Evolutionary conservation across 2,797 vertebrate species (phyloP).

Genomic region (Hirundo rustica): DNA sequence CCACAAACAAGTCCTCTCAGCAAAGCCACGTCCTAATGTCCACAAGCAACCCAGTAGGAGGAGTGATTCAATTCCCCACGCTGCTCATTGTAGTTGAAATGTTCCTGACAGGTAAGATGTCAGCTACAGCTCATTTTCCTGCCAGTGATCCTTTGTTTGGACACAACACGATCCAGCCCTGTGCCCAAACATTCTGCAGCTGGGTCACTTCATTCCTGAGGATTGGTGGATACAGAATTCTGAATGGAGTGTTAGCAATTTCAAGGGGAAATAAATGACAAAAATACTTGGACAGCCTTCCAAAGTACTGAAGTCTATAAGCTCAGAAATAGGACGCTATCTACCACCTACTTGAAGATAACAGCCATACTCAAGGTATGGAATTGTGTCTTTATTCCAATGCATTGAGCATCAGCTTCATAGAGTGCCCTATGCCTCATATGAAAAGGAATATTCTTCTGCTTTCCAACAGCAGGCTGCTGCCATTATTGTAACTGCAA

Average conservation of each 20-base stretch:
- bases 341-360: background rate
- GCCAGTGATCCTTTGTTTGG: background rate
- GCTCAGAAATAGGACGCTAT: background rate
- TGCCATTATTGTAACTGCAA: background rate
- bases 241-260: background rate
- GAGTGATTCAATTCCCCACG: accelerated
- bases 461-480: background rate
- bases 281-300: background rate
- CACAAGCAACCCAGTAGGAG: background rate
- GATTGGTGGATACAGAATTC: background rate
- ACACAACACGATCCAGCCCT: background rate
- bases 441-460: background rate
- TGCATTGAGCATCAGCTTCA: background rate
- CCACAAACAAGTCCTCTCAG: background rate
- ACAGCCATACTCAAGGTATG: background rate
- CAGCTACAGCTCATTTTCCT: background rate
- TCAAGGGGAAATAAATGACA: background rate
- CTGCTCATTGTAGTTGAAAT: background rate
- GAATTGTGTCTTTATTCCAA: background rate
- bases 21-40: background rate
- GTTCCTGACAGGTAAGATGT: background rate
- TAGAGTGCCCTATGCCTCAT: background rate
- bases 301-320: background rate
- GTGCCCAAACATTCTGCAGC: background rate
- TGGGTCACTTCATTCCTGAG: background rate